These are phyloP conservation scores for Eudyptes chrysolophus DNA, from an alignment of 2,113 vertebrate species.

Conservation along the genomic window DNA sequence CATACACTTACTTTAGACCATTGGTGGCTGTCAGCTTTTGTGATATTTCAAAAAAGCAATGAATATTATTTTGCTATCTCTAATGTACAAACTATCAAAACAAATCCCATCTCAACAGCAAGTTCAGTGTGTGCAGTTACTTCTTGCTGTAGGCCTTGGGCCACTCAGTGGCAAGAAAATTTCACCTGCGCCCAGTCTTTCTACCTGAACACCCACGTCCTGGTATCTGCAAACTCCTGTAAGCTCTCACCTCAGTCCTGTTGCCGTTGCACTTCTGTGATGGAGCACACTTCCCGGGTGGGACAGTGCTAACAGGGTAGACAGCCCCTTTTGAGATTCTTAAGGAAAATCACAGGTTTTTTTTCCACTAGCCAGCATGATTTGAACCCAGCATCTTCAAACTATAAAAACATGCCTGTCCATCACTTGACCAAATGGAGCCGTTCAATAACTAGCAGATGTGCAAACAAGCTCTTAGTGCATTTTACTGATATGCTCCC, in stretches of 20 bases:
- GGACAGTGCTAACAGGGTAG: not conserved
- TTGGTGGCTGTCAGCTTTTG: not conserved
- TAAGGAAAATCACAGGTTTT: rapidly evolving
- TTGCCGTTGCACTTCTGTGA: not conserved
- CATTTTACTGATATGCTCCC: not conserved
- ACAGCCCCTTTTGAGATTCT: not conserved
- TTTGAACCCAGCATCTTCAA: not conserved
- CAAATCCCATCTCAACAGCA: not conserved
- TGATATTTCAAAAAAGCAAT: not conserved
- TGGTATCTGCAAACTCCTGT: not conserved
- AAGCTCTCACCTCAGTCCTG: not conserved
- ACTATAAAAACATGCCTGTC: not conserved
- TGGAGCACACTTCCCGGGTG: too few species aligned
- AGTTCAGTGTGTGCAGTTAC: not conserved
- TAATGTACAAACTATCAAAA: not conserved
- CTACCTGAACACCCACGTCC: not conserved
- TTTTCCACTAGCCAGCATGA: not conserved
- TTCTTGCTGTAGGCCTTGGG: not conserved
- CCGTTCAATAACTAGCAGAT: not conserved
- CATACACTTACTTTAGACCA: not conserved
- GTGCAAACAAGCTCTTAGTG: not conserved
- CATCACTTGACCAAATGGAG: not conserved
- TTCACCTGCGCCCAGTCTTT: not conserved
- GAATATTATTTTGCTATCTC: not conserved
- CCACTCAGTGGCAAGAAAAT: not conserved